Base-by-base conservation (phyloP, 2,113 vertebrate species). In the Tor tambroides region DNA sequence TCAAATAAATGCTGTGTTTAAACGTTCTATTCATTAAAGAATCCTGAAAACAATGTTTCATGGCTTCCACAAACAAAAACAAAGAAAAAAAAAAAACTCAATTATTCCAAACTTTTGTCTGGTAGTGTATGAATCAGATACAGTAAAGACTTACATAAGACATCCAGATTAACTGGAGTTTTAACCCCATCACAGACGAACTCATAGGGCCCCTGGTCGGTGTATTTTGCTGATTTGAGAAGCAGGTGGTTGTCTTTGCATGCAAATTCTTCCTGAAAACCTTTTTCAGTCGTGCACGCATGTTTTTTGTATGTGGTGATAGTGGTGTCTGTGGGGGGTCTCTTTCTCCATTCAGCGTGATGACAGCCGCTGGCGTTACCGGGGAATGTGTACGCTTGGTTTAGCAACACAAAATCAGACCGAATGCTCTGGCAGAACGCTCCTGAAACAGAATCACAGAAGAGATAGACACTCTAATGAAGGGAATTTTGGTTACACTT, bases 201-300 rank as follows among this genome's bases (percentile, higher is more conserved):
- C n/a, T 12, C 59, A 11, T 81, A 81, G 7, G 0, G 0, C 2
- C 59, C 80, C 1, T 0, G 1, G 8, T 81, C 38, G 3, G 1
- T 30, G n/a, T 19, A 28, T 28, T 81, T 46, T 6, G 59, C 9
- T 46, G 35, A 46, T 6, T 30, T 65, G n/a, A 81, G 38, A 6
- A 81, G 15, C 80, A 65, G 61, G 8, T 81, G 8, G 4, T 30
- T 81, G n/a, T 26, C 56, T 41, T 38, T 0, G 9, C 11, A 41
- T 15, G 2, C 2, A 3, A 30, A 65, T 6, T 81, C 17, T 81
- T 11, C 38, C 10, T 2, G 7, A 43, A 43, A 65, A 10, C 0
- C n/a, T 3, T 28, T 0, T 19, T 2, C 15, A 30, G 28, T 28
- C 5, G 0, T 0, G 26, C 15, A 65, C 2, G 0, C 17, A 4